These are phyloP conservation scores for Lagodon rhomboides DNA, from an alignment of 2,797 vertebrate genomes.

Conservation along the genomic window DNA sequence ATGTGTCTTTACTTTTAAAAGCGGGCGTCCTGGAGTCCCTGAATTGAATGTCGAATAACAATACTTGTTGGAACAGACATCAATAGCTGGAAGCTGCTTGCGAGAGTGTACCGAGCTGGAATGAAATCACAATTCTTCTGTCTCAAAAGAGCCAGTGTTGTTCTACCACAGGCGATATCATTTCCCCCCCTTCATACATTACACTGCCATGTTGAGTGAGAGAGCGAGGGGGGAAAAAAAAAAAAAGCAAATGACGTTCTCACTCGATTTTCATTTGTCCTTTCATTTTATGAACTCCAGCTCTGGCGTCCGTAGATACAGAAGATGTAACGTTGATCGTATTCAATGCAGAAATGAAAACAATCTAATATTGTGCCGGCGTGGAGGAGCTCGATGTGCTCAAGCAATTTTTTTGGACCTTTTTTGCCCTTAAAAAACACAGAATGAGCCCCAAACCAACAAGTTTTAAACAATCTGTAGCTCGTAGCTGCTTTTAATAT, in stretches of 20 bases:
- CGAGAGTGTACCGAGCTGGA: slow-evolving; percentile 61
- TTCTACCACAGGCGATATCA: slow-evolving; percentile 62
- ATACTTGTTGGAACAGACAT: slow-evolving; percentile 56
- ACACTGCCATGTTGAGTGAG: slow-evolving; percentile 36
- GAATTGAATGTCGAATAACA: slow-evolving; percentile 59
- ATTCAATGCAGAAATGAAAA: slow-evolving; percentile 32
- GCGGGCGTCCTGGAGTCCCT: slow-evolving; percentile 21
- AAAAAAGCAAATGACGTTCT: slow-evolving; percentile 37
- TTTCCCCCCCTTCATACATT: slow-evolving; percentile 52
- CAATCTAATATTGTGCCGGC: slow-evolving; percentile 17
- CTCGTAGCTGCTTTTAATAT: background rate
- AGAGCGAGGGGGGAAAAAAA: too few relatives aligned
- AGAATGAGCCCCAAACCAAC: background rate
- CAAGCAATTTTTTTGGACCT: background rate
- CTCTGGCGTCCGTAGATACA: slow-evolving; percentile 25
- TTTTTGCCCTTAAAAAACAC: background rate
- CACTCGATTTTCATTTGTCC: slow-evolving; percentile 52
- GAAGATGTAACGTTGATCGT: slow-evolving; percentile 24
- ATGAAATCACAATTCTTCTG: slow-evolving; percentile 67
- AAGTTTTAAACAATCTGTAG: slow-evolving; percentile 14
- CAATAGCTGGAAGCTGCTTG: slow-evolving; percentile 66
- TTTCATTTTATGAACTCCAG: slow-evolving; percentile 45
- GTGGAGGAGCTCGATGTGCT: background rate
- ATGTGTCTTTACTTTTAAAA: slow-evolving; percentile 46
- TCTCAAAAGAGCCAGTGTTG: slow-evolving; percentile 64